These are phyloP conservation scores for Liopterus haemorrhoidalis DNA, from an alignment of 2,888 invertebrate genomes.

Conservation along the genomic window DNA sequence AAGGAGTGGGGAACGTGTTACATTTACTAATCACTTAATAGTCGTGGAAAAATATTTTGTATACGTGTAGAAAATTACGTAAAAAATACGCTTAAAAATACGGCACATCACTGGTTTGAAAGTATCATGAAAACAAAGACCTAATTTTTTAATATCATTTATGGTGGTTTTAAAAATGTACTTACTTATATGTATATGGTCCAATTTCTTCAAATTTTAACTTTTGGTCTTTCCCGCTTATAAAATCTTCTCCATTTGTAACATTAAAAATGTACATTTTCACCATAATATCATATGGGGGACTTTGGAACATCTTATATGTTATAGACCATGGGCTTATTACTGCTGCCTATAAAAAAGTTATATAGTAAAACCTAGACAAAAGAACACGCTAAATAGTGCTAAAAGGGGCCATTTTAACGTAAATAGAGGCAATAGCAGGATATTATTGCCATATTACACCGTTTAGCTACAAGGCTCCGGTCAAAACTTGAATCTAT, in stretches of 20 bases:
- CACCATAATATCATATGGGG: conserved; percentile 60
- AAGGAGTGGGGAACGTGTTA: no score
- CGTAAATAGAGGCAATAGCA: no score
- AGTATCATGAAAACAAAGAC: not conserved
- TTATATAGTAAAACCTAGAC: no score
- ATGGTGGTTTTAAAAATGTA: conserved; percentile 25
- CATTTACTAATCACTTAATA: no score
- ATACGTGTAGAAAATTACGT: no score
- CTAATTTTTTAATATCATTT: not conserved
- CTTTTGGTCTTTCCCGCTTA: conserved; percentile 59
- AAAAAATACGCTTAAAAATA: no score
- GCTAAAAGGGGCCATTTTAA: not conserved
- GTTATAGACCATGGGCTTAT: conserved; percentile 54
- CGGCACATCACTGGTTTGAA: no score
- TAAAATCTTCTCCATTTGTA: conserved; percentile 67
- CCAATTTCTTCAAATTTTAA: conserved; percentile 67
- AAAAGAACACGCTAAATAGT: not conserved
- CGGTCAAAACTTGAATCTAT: conserved; percentile 1
- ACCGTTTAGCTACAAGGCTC: no score
- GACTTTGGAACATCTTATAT: conserved; percentile 57
- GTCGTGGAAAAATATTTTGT: no score
- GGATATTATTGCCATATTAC: no score
- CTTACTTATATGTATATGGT: conserved; percentile 77
- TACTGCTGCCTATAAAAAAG: conserved; percentile 47
- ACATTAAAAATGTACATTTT: conserved; percentile 71